These are phyloP conservation scores for Xylota segnis DNA, from an alignment of 2,888 invertebrate species.

Conservation along the genomic window DNA sequence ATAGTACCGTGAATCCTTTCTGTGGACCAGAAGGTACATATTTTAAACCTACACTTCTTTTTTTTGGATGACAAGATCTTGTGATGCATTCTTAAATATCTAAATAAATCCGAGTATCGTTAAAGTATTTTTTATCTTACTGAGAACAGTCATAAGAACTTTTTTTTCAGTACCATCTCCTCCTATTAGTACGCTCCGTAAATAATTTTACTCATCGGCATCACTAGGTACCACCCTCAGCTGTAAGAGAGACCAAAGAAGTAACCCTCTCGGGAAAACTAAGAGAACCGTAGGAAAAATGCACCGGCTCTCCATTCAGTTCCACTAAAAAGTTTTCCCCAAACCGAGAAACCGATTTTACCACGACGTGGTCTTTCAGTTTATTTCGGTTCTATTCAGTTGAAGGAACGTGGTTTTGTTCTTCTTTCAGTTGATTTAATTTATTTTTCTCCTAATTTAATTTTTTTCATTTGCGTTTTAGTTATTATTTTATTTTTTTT, in stretches of 20 bases:
- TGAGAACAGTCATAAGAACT: too few relatives aligned
- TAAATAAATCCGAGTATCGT: too few relatives aligned
- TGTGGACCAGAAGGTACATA: too few relatives aligned
- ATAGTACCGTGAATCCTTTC: too few relatives aligned
- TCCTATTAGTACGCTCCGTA: too few relatives aligned
- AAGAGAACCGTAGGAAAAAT: constrained; percentile 44
- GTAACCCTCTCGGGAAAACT: constrained; percentile 14
- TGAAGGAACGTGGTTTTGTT: constrained; percentile 84
- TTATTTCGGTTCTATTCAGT: constrained; percentile 84
- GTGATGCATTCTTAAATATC: too few relatives aligned
- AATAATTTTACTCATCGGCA: too few relatives aligned
- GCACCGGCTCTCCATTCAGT: background rate
- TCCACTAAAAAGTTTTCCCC: constrained; percentile 36
- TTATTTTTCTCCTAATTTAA: constrained; percentile 84
- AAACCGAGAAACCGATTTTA: constrained; percentile 21
- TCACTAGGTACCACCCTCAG: constrained; percentile 16
- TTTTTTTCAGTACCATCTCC: too few relatives aligned
- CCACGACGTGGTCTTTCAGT: constrained; percentile 79
- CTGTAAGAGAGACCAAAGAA: constrained; percentile 19
- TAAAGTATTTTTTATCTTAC: too few relatives aligned
- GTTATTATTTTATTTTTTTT: constrained; percentile 62
- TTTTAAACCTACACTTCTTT: too few relatives aligned
- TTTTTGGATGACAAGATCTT: too few relatives aligned
- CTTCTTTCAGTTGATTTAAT: constrained; percentile 84
- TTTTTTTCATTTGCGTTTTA: constrained; percentile 79